These are phyloP conservation scores for Doris montereyensis DNA, from an alignment of 2,888 invertebrate genomes.

Conservation along the genomic window DNA sequence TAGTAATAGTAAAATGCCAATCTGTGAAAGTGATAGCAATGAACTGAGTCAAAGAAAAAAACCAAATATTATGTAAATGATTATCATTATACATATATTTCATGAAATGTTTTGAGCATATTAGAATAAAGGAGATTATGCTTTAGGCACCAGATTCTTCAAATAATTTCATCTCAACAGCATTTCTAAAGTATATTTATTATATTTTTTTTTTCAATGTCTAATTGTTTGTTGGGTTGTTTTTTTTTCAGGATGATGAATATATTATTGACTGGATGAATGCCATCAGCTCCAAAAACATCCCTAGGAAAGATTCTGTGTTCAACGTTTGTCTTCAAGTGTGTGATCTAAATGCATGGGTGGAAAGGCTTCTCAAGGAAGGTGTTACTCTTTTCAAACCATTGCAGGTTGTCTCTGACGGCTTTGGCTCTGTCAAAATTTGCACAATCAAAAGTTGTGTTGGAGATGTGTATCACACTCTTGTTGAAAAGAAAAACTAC, in stretches of 20 bases:
- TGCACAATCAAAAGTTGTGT: slow-evolving; percentile 72
- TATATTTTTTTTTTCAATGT: too few species aligned
- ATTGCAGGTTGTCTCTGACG: slow-evolving; percentile 56
- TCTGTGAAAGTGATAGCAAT: too few species aligned
- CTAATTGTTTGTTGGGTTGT: too few species aligned
- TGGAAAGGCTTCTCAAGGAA: slow-evolving; percentile 26
- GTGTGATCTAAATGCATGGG: slow-evolving; percentile 35
- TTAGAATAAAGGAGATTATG: too few species aligned
- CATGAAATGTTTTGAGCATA: too few species aligned
- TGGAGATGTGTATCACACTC: slow-evolving; percentile 74
- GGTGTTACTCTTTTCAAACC: slow-evolving; percentile 65
- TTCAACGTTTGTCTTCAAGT: slow-evolving; percentile 44
- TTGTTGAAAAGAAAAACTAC: slow-evolving; percentile 72
- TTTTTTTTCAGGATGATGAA: slow-evolving; percentile 33
- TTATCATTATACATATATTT: too few species aligned
- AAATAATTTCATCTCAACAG: too few species aligned
- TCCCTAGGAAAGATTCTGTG: slow-evolving; percentile 38
- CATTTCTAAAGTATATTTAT: too few species aligned
- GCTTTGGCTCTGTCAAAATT: slow-evolving; percentile 66
- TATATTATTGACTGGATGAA: slow-evolving; percentile 34
- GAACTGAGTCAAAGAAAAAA: too few species aligned
- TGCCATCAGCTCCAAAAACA: neutral
- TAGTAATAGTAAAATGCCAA: slow-evolving; percentile 3
- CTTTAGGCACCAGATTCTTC: too few species aligned
- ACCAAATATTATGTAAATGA: too few species aligned